Base-by-base conservation (phyloP, 2,113 vertebrate genomes). In the Manacus vitellinus region DNA sequence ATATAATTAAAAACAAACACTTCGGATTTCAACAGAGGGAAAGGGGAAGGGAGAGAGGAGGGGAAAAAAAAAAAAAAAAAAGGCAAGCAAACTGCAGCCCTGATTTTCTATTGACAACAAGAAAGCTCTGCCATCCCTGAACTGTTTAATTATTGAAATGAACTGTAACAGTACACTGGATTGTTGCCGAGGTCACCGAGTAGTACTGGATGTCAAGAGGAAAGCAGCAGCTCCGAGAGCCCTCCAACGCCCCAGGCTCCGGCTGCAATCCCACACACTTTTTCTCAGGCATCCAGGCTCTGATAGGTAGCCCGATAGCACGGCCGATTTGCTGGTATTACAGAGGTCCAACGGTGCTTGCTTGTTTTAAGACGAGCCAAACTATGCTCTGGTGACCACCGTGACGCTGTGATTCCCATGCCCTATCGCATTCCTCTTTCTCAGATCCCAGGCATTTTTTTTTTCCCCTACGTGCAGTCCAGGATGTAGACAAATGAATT, bases 401-500 rank as follows among this genome's bases (percentile, higher is more conserved):
- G 97, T 98, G 98, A 99, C 98, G 98, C 97, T 97, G 96, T 92
- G 98, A 98, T 99, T 99, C 99, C 99, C 99, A 99, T 99, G 99
- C 99, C 99, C 99, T 98, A 95, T 97, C 91, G 90, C 99, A 99
- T 99, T 99, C 99, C 98, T 99, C 96, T 97, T 97, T 82, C 97
- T 97, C 98, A 97, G 98, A 99, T 99, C 99, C 98, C 98, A 99
- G 98, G 98, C 98, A 76, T 97, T 96, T 98, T 91, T 97, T 97
- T 97, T 97, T 97, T 54, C 92, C 96, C 97, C 98, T 98, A 97
- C 98, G 97, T 98, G 97, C 98, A 95, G 96, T 98, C 98, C 98
- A 99, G 99, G 99, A 99, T 99, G 98, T 98, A 99, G 98, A 98
- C 98, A 98, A 98, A 98, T 98, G 98, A 98, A 99, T 99, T 99